Evolutionary conservation across 2,888 invertebrate genomes (phyloP).

Genomic region (Lithosia quadra): DNA sequence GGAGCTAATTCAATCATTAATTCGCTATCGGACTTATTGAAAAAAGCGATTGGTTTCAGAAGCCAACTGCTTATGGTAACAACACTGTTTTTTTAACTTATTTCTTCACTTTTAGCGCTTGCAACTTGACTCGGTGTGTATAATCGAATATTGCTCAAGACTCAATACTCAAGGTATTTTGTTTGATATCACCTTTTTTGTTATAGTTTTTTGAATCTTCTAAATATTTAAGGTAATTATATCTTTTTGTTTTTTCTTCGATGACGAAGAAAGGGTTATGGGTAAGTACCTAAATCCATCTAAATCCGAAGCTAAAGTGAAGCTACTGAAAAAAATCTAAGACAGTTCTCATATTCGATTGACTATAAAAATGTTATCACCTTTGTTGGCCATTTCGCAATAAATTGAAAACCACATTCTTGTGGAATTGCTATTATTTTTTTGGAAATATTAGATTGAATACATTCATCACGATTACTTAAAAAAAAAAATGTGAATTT

Average conservation of each 20-base stretch:
- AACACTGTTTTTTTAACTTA: conserved; percentile 42
- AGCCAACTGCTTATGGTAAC: conserved; percentile 27
- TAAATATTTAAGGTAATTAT: conserved; percentile 30
- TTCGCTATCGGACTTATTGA: conserved; percentile 30
- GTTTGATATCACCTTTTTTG: conserved; percentile 41
- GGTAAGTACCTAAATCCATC: neutral
- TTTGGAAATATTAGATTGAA: neutral
- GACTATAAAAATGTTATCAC: neutral
- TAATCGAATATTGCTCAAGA: conserved; percentile 61
- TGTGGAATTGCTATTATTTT: neutral
- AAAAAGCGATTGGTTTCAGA: conserved; percentile 34
- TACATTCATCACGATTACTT: neutral
- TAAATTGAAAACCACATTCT: neutral
- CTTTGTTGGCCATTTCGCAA: neutral
- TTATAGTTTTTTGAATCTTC: conserved; percentile 23
- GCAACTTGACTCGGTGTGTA: conserved; percentile 59
- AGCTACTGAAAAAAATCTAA: neutral
- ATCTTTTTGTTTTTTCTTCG: neutral
- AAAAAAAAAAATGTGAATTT: neutral
- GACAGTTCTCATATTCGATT: neutral
- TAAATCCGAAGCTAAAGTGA: neutral
- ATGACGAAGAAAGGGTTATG: neutral
- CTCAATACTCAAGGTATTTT: conserved; percentile 43
- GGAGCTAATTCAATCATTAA: conserved; percentile 37
- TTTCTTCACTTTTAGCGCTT: conserved; percentile 55